phyloP scores from a whole-genome alignment of 2,113 vertebrate species.

The Puffinus mauretanicus region DNA sequence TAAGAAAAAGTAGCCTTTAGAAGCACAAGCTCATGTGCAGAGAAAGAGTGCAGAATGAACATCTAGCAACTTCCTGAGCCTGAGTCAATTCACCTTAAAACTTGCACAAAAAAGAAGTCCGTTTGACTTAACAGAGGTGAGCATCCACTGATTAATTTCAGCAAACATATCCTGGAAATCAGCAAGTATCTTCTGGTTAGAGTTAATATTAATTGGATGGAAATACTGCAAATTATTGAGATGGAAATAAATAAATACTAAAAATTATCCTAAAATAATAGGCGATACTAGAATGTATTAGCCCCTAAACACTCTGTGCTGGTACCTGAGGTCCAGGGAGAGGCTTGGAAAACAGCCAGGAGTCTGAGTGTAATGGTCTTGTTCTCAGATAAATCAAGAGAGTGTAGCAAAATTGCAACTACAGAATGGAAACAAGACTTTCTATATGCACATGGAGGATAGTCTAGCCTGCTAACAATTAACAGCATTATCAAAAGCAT shows the following conservation, averaged over 20 bases:
- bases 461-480: not conserved
- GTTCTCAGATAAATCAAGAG: not conserved
- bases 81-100: not conserved
- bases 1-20: not conserved
- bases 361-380: not conserved
- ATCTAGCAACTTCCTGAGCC: not conserved
- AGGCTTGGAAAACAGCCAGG: not conserved
- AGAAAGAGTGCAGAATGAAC: not conserved
- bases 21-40: not conserved
- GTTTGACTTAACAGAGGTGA: not conserved
- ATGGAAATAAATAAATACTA: not conserved
- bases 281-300: not conserved
- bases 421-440: not conserved
- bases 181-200: not conserved
- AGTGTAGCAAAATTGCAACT: not conserved
- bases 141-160: not conserved
- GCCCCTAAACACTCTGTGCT: not conserved
- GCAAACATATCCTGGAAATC: not conserved
- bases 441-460: not conserved
- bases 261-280: not conserved
- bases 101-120: not conserved
- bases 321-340: not conserved
- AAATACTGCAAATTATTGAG: not conserved
- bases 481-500: not conserved
- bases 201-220: not conserved